phyloP scores from a whole-genome alignment of 1,140 invertebrate species.

The Hypothenemus hampei region DNA sequence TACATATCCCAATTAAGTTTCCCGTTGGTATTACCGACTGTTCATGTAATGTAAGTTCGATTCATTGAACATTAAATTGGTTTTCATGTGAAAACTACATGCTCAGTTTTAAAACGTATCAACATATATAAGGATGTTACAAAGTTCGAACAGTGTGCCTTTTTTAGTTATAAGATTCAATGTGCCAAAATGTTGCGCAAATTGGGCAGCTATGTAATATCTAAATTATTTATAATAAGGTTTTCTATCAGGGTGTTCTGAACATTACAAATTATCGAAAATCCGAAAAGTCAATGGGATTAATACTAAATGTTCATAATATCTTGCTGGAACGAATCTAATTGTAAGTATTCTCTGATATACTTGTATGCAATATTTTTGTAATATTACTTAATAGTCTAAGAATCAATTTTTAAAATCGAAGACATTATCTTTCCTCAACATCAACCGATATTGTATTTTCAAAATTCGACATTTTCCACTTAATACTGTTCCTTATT shows the following conservation, averaged over 20 bases:
- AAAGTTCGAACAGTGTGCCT: conserved; percentile 25
- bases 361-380: conserved; percentile 23
- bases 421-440: background rate
- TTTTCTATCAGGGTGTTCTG: background rate
- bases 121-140: conserved; percentile 15
- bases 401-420: conserved; percentile 3
- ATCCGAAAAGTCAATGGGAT: background rate
- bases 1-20: background rate
- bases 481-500: too few relatives aligned
- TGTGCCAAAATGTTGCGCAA: conserved; percentile 27
- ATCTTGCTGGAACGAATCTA: too few relatives aligned
- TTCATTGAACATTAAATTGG: background rate
- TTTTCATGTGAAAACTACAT: background rate
- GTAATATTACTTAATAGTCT: conserved; percentile 20
- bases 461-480: background rate
- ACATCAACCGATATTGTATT: too few relatives aligned
- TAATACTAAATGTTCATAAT: too few relatives aligned
- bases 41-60: background rate
- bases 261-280: background rate
- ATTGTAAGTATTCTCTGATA: conserved; percentile 13
- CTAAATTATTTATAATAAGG: conserved; percentile 5
- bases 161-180: conserved; percentile 16
- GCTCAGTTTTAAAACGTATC: conserved; percentile 9
- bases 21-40: too few relatives aligned
- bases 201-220: conserved; percentile 25